Percentiles rank a stretch among this genome's conserved stretches.
Conservation (phyloP, 2,888 invertebrate genomes). For the Watsonalla binaria region DNA sequence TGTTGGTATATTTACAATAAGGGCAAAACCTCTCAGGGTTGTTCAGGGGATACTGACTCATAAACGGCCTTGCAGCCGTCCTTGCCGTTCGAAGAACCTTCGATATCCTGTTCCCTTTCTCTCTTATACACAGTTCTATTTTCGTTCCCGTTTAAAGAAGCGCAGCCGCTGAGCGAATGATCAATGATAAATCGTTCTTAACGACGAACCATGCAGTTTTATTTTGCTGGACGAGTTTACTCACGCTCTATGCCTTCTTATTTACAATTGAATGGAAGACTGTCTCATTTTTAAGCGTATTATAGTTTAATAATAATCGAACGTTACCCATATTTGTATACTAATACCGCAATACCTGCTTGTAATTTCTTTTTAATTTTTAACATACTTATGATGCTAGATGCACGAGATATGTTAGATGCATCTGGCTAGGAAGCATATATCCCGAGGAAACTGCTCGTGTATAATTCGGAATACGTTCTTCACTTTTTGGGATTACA, state of each 20-base stretch:
- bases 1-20: constrained; percentile 30
- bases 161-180: constrained; percentile 48
- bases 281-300: constrained; percentile 43
- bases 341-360: constrained; percentile 20
- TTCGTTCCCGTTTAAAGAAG: constrained; percentile 35
- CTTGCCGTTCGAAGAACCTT: constrained; percentile 57
- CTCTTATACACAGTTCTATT: constrained; percentile 23
- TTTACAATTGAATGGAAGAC: constrained; percentile 55
- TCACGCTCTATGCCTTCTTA: constrained; percentile 55
- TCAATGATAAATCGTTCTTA: constrained; percentile 63
- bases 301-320: constrained; percentile 54
- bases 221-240: constrained; percentile 49
- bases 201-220: constrained; percentile 56
- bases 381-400: too few relatives aligned
- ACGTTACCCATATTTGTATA: constrained; percentile 40
- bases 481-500: too few relatives aligned
- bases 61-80: constrained; percentile 68
- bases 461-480: too few relatives aligned
- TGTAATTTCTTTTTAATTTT: not conserved
- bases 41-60: constrained; percentile 44
- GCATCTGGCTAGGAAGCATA: too few relatives aligned
- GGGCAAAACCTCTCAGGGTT: constrained; percentile 25
- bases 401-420: too few relatives aligned
- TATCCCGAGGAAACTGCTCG: too few relatives aligned
- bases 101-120: constrained; percentile 36